Evolutionary conservation across 2,797 vertebrate species (phyloP).

Genomic region (Gadopsis marmoratus): DNA sequence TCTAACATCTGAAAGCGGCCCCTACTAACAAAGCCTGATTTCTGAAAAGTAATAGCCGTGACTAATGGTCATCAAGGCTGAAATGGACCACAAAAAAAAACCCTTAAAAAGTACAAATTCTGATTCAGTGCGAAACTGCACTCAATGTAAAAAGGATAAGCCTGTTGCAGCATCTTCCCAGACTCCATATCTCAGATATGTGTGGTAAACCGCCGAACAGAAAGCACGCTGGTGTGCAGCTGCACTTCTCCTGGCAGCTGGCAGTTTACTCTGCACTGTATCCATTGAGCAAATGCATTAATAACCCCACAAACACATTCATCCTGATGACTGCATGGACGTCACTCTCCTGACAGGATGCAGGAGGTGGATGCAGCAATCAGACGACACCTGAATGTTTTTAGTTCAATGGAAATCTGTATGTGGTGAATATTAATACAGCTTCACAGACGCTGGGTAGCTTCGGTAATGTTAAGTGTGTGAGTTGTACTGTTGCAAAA

Average conservation of each 20-base stretch:
- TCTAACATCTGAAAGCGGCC: not conserved
- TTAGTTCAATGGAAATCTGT: not conserved
- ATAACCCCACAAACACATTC: not conserved
- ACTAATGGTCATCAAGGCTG: not conserved
- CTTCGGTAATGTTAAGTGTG: not conserved
- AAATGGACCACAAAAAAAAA: not conserved
- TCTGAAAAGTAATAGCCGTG: not conserved
- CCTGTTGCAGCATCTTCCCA: not conserved
- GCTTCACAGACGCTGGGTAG: not conserved
- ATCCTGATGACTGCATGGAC: not conserved
- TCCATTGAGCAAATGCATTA: not conserved
- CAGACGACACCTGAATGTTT: not conserved
- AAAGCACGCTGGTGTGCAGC: not conserved
- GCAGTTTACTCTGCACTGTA: not conserved
- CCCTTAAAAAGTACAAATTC: not conserved
- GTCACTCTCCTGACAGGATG: not conserved
- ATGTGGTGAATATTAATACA: not conserved
- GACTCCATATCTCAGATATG: not conserved
- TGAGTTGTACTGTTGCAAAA: not conserved
- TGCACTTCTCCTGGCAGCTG: not conserved
- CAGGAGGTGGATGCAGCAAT: constrained; percentile 4
- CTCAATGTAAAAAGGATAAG: not conserved
- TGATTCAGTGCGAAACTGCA: not conserved
- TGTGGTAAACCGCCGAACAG: not conserved
- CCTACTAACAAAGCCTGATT: not conserved